A percentile compares a stretch with the other conserved stretches of the same genome.
phyloP scores from a whole-genome alignment of 2,888 invertebrate genomes.

The Slavum lentiscoides region DNA sequence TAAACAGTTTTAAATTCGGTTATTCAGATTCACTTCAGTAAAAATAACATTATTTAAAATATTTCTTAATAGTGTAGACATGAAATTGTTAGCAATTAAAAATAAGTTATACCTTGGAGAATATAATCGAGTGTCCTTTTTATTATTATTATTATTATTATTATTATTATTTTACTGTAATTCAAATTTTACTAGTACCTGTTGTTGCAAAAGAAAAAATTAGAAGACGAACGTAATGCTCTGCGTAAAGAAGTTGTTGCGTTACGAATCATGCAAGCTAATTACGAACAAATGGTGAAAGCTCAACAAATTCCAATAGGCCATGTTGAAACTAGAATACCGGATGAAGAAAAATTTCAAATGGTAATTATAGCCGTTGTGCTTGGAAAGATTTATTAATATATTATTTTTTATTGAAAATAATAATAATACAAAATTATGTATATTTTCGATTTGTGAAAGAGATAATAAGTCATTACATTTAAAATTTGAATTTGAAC shows the following conservation, averaged over 20 bases:
- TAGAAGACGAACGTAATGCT: constrained; percentile 91
- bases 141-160: not conserved
- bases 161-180: not conserved
- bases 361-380: constrained; percentile 67
- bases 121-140: too few relatives aligned
- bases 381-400: not conserved
- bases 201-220: constrained; percentile 86
- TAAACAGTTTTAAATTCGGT: too few relatives aligned
- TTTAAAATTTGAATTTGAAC: too few relatives aligned
- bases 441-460: too few relatives aligned
- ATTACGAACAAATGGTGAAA: constrained; percentile 95
- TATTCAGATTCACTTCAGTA: too few relatives aligned
- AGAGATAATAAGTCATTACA: too few relatives aligned
- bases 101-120: too few relatives aligned
- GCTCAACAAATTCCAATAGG: constrained; percentile 91
- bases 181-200: constrained; percentile 69
- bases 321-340: constrained; percentile 83
- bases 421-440: too few relatives aligned
- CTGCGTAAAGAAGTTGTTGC: constrained; percentile 90
- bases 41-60: too few relatives aligned
- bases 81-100: too few relatives aligned
- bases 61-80: too few relatives aligned
- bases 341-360: constrained; percentile 94
- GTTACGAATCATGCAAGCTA: constrained; percentile 88
- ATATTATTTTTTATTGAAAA: not conserved